These are phyloP conservation scores for Serilophus lunatus DNA, from an alignment of 2,113 vertebrate genomes.

Conservation along the genomic window DNA sequence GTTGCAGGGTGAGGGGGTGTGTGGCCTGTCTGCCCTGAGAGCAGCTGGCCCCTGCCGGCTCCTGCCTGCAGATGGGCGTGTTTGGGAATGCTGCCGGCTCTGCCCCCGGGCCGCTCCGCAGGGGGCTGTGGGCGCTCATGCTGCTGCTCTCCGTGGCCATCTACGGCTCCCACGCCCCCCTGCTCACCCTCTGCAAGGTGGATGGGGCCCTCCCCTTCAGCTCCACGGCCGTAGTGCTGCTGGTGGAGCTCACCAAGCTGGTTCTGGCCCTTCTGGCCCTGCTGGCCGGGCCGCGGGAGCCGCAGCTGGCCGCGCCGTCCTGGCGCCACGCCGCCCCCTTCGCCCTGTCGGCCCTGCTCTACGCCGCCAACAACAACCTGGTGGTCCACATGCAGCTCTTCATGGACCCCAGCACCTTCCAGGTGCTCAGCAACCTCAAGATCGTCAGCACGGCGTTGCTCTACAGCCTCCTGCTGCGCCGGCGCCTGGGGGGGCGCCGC, in stretches of 20 bases:
- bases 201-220: conserved; percentile 84
- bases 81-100: conserved; percentile 27
- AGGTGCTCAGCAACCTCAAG: conserved; percentile 92
- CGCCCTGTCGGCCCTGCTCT: conserved; percentile 85
- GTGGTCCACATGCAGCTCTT: conserved; percentile 90
- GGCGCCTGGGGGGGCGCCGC: conserved; percentile 70
- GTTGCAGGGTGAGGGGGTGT: not conserved
- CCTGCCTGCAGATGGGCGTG: conserved; percentile 57
- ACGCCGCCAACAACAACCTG: conserved; percentile 93
- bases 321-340: conserved; percentile 76
- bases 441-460: conserved; percentile 86
- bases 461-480: conserved; percentile 83
- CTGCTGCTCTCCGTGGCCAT: conserved; percentile 81
- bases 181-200: conserved; percentile 84
- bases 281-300: conserved; percentile 31
- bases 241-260: conserved; percentile 86
- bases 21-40: not conserved
- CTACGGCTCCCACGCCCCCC: conserved; percentile 90
- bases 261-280: conserved; percentile 74
- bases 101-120: not conserved
- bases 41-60: not conserved
- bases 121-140: conserved; percentile 78
- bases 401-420: conserved; percentile 96
- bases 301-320: not conserved
- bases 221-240: conserved; percentile 82